Base-by-base conservation (phyloP, 2,888 invertebrate genomes). In the Lasiommata megera region DNA sequence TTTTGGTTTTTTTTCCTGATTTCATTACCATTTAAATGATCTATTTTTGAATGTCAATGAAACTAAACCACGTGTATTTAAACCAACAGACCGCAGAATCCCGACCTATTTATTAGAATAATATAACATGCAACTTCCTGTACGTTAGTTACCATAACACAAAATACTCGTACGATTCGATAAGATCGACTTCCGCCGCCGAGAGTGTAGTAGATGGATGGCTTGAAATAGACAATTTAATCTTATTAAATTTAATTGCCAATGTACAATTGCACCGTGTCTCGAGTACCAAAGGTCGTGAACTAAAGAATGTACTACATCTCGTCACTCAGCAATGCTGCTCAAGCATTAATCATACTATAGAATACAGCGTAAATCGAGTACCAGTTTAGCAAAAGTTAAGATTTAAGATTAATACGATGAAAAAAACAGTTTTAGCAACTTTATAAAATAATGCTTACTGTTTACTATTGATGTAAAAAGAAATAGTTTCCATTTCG, bases 241-340 rank as follows among this genome's bases (percentile, higher is more conserved):
- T 83, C 81, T 84, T 73, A 84, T 87, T 80, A 79, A 76, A 78
- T 80, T 84, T 86, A 88, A 89, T 86, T 85, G 80, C 76, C 78
- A 75, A 79, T 81, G 77, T 73, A 81, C 84, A 84, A 83, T 84
- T 84, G 84, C 72, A 69, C 63, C 68, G 69, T 41, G 71, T 77
- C 84, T 82, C 81, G 70, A 79, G 81, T 75, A 79, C 74, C 73
- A 72, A 70, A 70, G 82, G 80, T 84, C 82, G 77, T 51, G 51
- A 50, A 51, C 51, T n/a, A 28, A n/a, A 40, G 37, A 40, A 31
- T 46, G 51, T 60, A 50, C 62, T 60, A 63, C 60, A 46, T 56
- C 54, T 52, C 57, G 63, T 58, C 61, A 51, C 55, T 58, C 46
- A 41, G 58, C 55, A 37, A 11, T 34, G 34, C 11, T 11, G 34